Evolutionary conservation across 1,140 invertebrate genomes (phyloP), one percentile per base, ranked within the genome.

Genomic region (Drosophila rhopaloa): DNA sequence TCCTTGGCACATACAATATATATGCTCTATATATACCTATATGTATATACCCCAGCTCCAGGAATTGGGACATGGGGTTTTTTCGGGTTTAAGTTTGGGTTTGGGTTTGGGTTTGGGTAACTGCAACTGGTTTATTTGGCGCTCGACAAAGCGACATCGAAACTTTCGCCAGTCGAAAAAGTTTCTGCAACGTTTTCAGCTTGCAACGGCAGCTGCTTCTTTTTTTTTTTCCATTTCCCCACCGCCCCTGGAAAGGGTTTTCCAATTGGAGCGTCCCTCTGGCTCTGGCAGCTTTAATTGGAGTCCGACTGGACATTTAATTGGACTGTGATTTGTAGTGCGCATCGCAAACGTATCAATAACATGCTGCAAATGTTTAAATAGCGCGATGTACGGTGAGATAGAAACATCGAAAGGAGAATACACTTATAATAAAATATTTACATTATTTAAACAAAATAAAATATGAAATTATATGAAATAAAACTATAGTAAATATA

Each of bases 271-370:
- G 41, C 59, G 56, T 61, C 59, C 54, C 53, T 66, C 54, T 63
- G 63, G 58, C 58, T 50, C 77, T 76, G 65, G 76, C 67, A 73
- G 73, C 79, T 81, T 86, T 88, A 88, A 86, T 86, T 82, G 76
- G 73, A 86, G 75, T 65, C 81, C 75, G 79, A 71, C 76, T 88
- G 76, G 72, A 51, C 76, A 82, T 86, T 86, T 83, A 88, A 82
- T 88, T 88, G 83, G 78, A 66, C 79, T 88, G 76, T 86, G 83
- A 86, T 86, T 86, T 86, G 83, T 82, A 83, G 78, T 81, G 79
- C 63, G 57, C 61, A 79, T 56, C 59, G 78, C 75, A 65, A 72
- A 71, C 71, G 79, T 86, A 86, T 86, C 79, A 82, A 86, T 82
- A 76, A 66, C 79, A 66, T 59, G 40, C 40, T 14, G 43, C 19